Percentiles rank a stretch among this genome's conserved stretches.
Conservation (phyloP, 2,888 invertebrate genomes). For the Leucoptera coffeella region DNA sequence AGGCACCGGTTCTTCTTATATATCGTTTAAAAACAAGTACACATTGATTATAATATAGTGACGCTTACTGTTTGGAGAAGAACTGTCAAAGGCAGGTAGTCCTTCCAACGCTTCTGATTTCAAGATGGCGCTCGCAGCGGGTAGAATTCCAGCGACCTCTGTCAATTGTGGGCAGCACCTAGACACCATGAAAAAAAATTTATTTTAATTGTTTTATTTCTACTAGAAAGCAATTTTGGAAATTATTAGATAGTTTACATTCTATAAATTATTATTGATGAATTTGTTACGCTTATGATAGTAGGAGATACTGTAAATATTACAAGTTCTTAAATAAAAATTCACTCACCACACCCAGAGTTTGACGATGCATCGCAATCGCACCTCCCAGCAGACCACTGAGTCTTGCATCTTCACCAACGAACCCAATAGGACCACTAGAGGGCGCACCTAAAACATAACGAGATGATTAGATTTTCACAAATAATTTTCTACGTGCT, state of each 20-base stretch:
- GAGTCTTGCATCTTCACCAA: constrained; percentile 85
- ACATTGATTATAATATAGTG: no score
- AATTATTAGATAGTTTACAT: no score
- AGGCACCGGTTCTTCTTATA: no score
- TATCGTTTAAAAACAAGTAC: no score
- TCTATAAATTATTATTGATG: no score
- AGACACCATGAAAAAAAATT: constrained; percentile 1
- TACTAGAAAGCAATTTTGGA: no score
- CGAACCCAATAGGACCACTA: constrained; percentile 82
- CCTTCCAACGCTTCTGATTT: constrained; percentile 29
- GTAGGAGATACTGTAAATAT: no score
- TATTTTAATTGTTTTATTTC: neutral
- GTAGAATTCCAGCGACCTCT: constrained; percentile 36
- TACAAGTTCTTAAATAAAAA: no score
- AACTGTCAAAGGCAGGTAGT: constrained; percentile 34
- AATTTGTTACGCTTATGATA: no score
- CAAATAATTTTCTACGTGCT: no score
- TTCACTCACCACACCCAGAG: constrained; percentile 59
- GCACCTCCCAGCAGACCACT: constrained; percentile 85
- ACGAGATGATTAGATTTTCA: neutral
- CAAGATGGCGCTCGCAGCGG: constrained; percentile 28
- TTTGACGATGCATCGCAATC: constrained; percentile 81
- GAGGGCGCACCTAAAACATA: constrained; percentile 64
- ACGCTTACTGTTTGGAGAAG: constrained; percentile 47
- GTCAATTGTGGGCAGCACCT: constrained; percentile 47